Percentiles rank a stretch among this genome's conserved stretches.
phyloP scores from a whole-genome alignment of 2,888 invertebrate species.

The Lasioglossum marginatum region DNA sequence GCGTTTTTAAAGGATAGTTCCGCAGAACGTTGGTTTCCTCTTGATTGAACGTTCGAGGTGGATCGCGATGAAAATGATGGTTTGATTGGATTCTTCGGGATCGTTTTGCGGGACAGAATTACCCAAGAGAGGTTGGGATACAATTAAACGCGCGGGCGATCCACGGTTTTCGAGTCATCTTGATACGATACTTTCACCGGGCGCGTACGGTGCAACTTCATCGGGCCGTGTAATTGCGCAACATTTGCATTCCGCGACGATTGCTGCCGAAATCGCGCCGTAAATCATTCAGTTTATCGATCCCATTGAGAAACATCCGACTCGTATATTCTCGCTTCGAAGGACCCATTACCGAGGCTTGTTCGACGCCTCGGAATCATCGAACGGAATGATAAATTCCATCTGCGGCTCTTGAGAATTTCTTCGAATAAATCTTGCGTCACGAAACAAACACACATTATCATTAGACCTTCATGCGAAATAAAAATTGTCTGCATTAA shows the following conservation, averaged over 20 bases:
- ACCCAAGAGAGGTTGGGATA: constrained; percentile 15
- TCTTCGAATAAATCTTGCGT: neutral
- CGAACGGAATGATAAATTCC: neutral
- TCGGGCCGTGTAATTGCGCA: constrained; percentile 34
- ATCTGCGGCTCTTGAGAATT: neutral
- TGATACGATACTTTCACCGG: constrained; percentile 44
- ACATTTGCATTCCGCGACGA: constrained; percentile 34
- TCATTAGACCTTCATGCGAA: neutral
- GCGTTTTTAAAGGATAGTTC: neutral
- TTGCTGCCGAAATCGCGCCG: neutral
- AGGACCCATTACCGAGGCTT: neutral
- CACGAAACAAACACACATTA: neutral
- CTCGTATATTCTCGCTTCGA: neutral
- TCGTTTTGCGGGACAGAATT: neutral
- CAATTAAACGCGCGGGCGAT: constrained; percentile 21
- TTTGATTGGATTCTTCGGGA: neutral
- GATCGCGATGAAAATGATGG: neutral
- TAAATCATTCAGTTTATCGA: constrained; percentile 13
- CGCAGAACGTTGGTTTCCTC: neutral
- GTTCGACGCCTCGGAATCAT: neutral
- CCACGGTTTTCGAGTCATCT: constrained; percentile 40
- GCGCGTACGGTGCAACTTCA: constrained; percentile 13
- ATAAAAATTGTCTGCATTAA: neutral
- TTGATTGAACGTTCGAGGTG: neutral
- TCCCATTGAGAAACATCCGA: constrained; percentile 4